phyloP scores from a whole-genome alignment of 2,888 invertebrate species.

The Taenaris catops region DNA sequence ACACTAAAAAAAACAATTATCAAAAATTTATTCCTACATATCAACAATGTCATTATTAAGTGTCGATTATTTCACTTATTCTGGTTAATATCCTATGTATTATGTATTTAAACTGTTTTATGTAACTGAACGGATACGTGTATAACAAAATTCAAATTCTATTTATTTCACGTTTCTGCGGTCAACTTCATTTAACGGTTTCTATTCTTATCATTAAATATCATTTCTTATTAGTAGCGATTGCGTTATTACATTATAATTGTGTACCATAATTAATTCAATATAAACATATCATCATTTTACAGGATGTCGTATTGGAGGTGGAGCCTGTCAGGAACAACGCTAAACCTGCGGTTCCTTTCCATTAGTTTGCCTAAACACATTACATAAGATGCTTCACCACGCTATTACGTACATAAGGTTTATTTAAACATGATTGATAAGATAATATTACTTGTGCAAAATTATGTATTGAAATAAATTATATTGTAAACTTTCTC shows the following conservation, averaged over 20 bases:
- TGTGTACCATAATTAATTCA: conserved; percentile 19
- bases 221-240: neutral
- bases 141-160: no score
- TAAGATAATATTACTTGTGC: conserved; percentile 14
- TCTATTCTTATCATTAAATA: neutral
- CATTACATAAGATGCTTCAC: conserved; percentile 51
- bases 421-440: conserved; percentile 14
- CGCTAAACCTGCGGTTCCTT: conserved; percentile 58
- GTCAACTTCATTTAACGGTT: neutral
- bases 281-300: conserved; percentile 25
- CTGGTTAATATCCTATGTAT: no score
- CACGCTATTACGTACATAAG: conserved; percentile 12
- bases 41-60: no score
- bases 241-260: conserved; percentile 26
- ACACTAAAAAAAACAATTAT: no score
- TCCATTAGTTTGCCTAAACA: conserved; percentile 64
- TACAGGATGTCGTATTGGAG: conserved; percentile 38
- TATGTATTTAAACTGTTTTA: no score
- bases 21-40: no score
- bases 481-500: no score
- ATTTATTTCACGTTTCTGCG: neutral
- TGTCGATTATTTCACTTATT: no score
- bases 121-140: no score
- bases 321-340: conserved; percentile 46
- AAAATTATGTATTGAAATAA: no score